Percentiles rank a stretch among this genome's conserved stretches.
Evolutionary conservation across 2,113 vertebrate species (phyloP).

Genomic region (Rhadina sibilatrix): DNA sequence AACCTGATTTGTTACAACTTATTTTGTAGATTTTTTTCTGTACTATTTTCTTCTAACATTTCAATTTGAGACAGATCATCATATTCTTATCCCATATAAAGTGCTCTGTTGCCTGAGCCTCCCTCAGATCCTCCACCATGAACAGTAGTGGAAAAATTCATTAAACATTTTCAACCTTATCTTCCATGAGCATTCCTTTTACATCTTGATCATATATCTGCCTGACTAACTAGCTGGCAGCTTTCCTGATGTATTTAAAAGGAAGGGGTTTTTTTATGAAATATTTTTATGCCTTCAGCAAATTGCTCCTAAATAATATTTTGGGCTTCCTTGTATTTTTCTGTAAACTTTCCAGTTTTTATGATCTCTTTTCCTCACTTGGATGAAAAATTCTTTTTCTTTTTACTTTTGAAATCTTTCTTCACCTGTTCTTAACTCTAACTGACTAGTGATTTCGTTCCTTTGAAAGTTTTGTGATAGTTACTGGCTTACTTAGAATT

Average conservation of each 20-base stretch:
- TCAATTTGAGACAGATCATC: not conserved
- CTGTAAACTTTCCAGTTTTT: not conserved
- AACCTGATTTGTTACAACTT: not conserved
- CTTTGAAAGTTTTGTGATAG: not conserved
- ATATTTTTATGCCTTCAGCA: slow-evolving; percentile 16
- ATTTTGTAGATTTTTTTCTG: not conserved
- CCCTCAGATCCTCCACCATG: slow-evolving; percentile 22
- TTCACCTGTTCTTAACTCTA: not conserved
- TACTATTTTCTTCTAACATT: not conserved
- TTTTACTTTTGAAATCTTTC: not conserved
- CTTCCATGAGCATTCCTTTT: slow-evolving; percentile 34
- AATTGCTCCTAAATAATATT: slow-evolving; percentile 28
- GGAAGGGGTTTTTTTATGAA: not conserved
- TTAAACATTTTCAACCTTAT: slow-evolving; percentile 37
- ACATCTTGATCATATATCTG: slow-evolving; percentile 54
- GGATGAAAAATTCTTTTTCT: not conserved
- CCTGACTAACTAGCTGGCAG: slow-evolving; percentile 42
- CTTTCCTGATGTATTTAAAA: not conserved
- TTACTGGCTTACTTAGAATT: not conserved
- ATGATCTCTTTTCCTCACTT: not conserved
- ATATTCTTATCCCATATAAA: not conserved
- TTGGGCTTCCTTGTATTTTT: not conserved
- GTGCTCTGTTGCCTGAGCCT: not conserved
- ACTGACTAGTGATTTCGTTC: not conserved
- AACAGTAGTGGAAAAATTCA: slow-evolving; percentile 32